These are phyloP conservation scores for Tryphoninae sp. DNA, from an alignment of 2,888 invertebrate genomes.

Conservation along the genomic window DNA sequence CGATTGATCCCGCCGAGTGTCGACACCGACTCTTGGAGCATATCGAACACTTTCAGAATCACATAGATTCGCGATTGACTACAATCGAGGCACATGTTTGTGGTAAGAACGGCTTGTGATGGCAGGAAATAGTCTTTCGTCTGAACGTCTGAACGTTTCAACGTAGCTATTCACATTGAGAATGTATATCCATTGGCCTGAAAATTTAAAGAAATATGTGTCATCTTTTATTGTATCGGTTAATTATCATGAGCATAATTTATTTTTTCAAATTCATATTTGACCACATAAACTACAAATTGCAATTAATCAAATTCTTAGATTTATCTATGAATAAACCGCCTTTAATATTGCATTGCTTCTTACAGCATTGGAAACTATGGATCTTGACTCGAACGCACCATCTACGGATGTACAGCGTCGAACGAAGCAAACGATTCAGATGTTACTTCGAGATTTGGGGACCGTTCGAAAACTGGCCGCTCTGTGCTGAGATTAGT, in stretches of 20 bases:
- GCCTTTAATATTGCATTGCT: conserved; percentile 20
- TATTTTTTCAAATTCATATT: conserved; percentile 10
- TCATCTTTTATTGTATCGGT: too few relatives aligned
- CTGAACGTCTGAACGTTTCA: not conserved
- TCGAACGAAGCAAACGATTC: conserved; percentile 88
- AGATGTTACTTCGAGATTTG: conserved; percentile 89
- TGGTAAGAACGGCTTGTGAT: conserved; percentile 80
- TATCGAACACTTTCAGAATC: conserved; percentile 88
- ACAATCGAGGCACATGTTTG: conserved; percentile 90
- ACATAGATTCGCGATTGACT: conserved; percentile 87
- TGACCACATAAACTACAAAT: not conserved
- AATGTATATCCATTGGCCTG: too few relatives aligned
- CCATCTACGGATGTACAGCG: conserved; percentile 85
- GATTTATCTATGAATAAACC: not conserved
- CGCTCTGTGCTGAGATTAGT: conserved; percentile 80
- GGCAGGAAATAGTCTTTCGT: too few relatives aligned
- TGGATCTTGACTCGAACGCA: conserved; percentile 85
- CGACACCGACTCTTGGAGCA: conserved; percentile 89
- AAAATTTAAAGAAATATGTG: too few relatives aligned
- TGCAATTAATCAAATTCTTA: not conserved
- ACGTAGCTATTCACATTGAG: not conserved
- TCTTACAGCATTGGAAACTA: conserved; percentile 83
- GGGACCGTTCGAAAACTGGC: conserved; percentile 87
- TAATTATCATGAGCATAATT: not conserved
- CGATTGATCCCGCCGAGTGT: conserved; percentile 91